phyloP scores from a whole-genome alignment of 2,888 invertebrate species.

The Erebia palarica region DNA sequence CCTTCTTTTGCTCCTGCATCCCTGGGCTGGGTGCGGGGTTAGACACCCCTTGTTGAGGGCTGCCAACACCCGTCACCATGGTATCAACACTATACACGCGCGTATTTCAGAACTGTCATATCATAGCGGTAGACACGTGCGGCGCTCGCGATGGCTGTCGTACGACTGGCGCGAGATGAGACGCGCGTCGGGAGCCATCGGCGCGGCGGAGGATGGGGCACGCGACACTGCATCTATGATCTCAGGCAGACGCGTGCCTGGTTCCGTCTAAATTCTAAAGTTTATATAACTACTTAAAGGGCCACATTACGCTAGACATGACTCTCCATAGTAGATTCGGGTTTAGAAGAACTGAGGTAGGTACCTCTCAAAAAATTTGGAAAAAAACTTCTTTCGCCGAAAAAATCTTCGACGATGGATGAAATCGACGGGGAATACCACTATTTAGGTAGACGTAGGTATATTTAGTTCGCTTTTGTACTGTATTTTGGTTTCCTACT shows the following conservation, averaged over 20 bases:
- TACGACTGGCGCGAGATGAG: constrained; percentile 65
- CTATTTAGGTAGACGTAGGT: too few species aligned
- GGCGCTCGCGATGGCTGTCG: constrained; percentile 57
- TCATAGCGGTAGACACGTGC: constrained; percentile 47
- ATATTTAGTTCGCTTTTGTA: too few species aligned
- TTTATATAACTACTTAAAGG: too few species aligned
- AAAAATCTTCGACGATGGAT: too few species aligned
- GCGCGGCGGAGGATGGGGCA: constrained; percentile 49
- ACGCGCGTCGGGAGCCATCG: constrained; percentile 39
- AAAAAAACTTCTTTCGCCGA: too few species aligned
- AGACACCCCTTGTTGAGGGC: constrained; percentile 58
- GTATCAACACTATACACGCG: constrained; percentile 43
- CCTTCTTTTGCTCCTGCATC: constrained; percentile 63
- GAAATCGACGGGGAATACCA: too few species aligned
- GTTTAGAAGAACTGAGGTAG: too few species aligned
- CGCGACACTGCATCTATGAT: constrained; percentile 56
- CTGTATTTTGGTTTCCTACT: too few species aligned
- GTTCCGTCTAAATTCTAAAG: background rate
- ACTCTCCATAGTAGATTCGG: too few species aligned
- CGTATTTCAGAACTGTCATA: constrained; percentile 39
- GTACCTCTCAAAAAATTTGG: too few species aligned
- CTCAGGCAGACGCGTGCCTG: constrained; percentile 56
- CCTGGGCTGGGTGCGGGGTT: constrained; percentile 49
- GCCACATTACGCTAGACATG: too few species aligned
- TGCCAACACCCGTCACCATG: constrained; percentile 74